Evolutionary conservation across 1,140 invertebrate species (phyloP), one percentile per base, ranked within the genome.

Genomic region (Orchesella cincta): DNA sequence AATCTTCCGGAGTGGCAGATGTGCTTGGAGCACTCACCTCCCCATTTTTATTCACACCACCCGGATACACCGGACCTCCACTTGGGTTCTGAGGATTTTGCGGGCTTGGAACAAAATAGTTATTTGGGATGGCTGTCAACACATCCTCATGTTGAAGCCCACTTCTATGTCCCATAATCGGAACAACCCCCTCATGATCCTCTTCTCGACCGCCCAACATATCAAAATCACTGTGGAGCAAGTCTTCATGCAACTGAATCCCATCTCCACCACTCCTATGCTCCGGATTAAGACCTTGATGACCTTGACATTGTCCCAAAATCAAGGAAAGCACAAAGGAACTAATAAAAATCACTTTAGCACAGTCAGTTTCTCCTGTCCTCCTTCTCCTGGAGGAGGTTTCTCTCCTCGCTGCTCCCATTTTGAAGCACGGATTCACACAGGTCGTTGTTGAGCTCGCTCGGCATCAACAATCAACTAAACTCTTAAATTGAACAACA

Each of bases 101-200:
- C 5, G 62, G 33, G 26, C 26, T 57, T 26, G 54, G 54, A 67
- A 67, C 62, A 31, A 31, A 67, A 67, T 67, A 67, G 31, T 67
- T 26, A 67, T 67, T 67, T 8, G 62, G 62, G 26, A 67, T 14
- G 1, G 62, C 62, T n/a, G 62, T 67, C 28, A 67, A 31, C 29
- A 67, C 62, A 33, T 67, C 62, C 31, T 67, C 62, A 33, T 67
- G 62, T 31, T 67, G 62, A 31, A 67, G 29, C 33, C 62, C 62
- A 67, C 28, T 31, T 12, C 62, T 2, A 33, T 31, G 62, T 14
- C 23, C 23, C 3, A 67, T 8, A 31, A 67, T 67, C 8, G 62
- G 62, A 8, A 67, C 62, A 67, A 67, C 62, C 5, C 62, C 52
- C 3, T n/a, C 62, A 33, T 67, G 26, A 12, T 67, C 62, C 1